Base-by-base conservation (phyloP, 1,140 invertebrate genomes). In the Drosophila gunungcola region DNA sequence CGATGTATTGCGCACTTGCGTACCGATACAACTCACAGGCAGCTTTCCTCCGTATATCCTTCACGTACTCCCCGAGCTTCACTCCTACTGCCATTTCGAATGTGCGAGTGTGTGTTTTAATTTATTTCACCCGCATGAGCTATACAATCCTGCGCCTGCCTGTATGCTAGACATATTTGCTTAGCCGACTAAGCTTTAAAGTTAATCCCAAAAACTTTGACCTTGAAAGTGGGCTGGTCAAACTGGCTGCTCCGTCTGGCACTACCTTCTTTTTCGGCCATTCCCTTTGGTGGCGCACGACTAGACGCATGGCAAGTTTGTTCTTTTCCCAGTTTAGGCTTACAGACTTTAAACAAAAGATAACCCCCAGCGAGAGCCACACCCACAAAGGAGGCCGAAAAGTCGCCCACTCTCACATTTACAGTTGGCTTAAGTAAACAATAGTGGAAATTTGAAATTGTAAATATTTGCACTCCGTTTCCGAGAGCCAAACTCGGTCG, bases 361-460 rank as follows among this genome's bases (percentile, higher is more conserved):
- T 61, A 53, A 11, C 34, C 48, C 34, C 11, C 7, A 16, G 29
- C 29, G 48, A 12, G 27, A 3, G 29, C 29, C 27, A 13, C 48
- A 29, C 42, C 16, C 12, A 13, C 56, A 12, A 57, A 46, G n/a
- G 27, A 10, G 55, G 29, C 13, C 43, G 25, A 10, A 9, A 7
- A n/a, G 29, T 2, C 57, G 49, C 46, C 57, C 32, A 53, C 10
- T 12, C 46, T 10, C 53, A 45, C 39, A 68, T 57, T 57, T 57
- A 72, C 52, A 69, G 68, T 68, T 68, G 64, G 63, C 68, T 68
- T 72, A 80, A 77, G 62, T 68, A 84, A 84, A 84, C 76, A 84
- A 84, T 79, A 79, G 76, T 79, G 45, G 65, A 84, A 84, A 84
- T 84, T 80, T 84, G 76, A 80, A 84, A 84, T 76, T 83, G 80